A percentile compares a stretch with the other conserved stretches of the same genome.
phyloP scores from a whole-genome alignment of 2,113 vertebrate genomes.

The Tenrec ecaudatus region DNA sequence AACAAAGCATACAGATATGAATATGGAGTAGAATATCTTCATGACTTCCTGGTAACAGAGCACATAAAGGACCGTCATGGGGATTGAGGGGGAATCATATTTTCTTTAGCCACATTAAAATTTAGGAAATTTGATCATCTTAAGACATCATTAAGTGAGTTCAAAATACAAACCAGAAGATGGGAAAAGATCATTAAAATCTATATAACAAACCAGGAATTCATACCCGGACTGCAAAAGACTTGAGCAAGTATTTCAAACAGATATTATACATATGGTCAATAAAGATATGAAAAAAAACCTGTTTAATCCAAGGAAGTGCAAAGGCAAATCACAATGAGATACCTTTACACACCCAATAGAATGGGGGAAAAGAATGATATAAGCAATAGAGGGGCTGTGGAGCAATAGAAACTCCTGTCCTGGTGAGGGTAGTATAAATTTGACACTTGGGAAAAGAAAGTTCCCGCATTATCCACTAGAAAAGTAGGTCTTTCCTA shows the following conservation, averaged over 20 bases:
- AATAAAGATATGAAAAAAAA: neutral
- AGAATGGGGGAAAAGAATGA: neutral
- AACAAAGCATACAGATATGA: neutral
- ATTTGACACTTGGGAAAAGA: neutral
- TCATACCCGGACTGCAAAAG: neutral
- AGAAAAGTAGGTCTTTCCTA: neutral
- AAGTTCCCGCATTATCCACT: neutral
- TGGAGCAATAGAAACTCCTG: neutral
- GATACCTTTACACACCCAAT: neutral
- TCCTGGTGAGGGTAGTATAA: neutral
- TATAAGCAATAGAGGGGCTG: neutral
- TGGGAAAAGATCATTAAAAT: neutral
- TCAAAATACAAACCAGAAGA: neutral
- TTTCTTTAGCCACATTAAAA: neutral
- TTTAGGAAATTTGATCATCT: neutral
- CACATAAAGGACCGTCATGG: neutral
- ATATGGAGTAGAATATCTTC: neutral
- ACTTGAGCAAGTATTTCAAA: neutral
- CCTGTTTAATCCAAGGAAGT: neutral
- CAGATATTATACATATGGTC: neutral
- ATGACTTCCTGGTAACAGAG: neutral
- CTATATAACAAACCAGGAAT: neutral
- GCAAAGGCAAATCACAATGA: constrained; percentile 22
- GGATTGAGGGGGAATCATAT: no score
- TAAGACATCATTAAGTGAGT: neutral